Percentiles rank a stretch among this genome's conserved stretches.
Conservation (phyloP, 2,797 vertebrate species). For the Gadopsis marmoratus region DNA sequence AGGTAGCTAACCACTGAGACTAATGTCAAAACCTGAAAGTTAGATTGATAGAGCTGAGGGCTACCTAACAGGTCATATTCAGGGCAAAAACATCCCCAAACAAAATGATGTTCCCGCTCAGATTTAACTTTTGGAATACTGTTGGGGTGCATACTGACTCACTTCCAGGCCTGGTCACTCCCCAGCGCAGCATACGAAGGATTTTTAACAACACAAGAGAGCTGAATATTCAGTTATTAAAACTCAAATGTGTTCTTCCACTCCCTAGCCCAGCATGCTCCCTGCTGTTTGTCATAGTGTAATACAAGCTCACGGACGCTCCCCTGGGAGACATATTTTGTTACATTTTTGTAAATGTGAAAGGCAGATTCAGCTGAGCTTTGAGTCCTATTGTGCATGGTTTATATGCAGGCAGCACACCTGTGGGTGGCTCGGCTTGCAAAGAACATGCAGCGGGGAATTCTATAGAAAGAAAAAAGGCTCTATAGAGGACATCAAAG, state of each 20-base stretch:
- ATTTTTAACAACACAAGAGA: constrained; percentile 21
- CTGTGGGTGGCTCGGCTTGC: constrained; percentile 66
- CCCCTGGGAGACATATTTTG: constrained; percentile 54
- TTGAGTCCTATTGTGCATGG: constrained; percentile 58
- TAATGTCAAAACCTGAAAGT: constrained; percentile 28
- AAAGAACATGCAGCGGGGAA: constrained; percentile 58
- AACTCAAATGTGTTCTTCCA: constrained; percentile 16
- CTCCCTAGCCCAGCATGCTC: constrained; percentile 26
- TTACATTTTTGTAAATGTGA: constrained; percentile 52
- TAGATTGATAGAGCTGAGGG: constrained; percentile 18
- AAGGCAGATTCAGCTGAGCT: constrained; percentile 62
- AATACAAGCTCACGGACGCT: constrained; percentile 44
- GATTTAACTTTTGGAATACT: constrained; percentile 6
- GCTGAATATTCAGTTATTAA: constrained; percentile 29
- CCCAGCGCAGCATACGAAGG: not conserved
- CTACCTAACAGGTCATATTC: constrained; percentile 9
- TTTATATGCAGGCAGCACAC: constrained; percentile 59
- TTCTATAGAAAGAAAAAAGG: constrained; percentile 48
- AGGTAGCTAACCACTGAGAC: constrained; percentile 23
- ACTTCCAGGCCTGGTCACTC: constrained; percentile 20
- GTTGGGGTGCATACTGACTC: not conserved
- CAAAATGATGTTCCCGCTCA: not conserved
- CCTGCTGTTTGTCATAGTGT: constrained; percentile 29
- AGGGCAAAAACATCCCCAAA: constrained; percentile 11
- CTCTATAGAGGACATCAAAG: constrained; percentile 71